Evolutionary conservation across 1,140 invertebrate genomes (phyloP).

Genomic region (Papilio machaon): DNA sequence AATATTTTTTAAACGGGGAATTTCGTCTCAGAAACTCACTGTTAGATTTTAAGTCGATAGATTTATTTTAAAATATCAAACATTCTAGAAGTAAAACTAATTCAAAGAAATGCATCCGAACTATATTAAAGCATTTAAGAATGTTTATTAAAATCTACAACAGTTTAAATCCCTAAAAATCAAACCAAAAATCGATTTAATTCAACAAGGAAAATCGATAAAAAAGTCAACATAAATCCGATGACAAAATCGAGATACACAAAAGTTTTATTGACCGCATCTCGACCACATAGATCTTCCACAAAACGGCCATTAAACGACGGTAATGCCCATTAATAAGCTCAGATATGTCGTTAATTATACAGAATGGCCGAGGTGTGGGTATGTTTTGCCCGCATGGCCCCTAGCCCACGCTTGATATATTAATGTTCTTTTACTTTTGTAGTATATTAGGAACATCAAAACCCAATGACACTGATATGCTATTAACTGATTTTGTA

Average conservation of each 20-base stretch:
- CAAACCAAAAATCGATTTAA: neutral
- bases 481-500: neutral
- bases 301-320: slow-evolving; percentile 27
- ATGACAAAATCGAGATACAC: neutral
- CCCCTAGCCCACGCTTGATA: neutral
- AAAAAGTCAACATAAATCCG: neutral
- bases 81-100: too few species aligned
- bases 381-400: slow-evolving; percentile 9
- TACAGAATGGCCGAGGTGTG: slow-evolving; percentile 10
- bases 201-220: neutral
- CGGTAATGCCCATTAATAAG: slow-evolving; percentile 28
- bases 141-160: neutral
- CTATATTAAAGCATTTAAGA: too few species aligned
- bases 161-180: neutral
- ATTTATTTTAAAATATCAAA: too few species aligned
- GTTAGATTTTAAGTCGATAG: too few species aligned
- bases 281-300: neutral
- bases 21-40: too few species aligned
- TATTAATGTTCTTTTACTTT: neutral
- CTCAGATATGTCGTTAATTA: slow-evolving; percentile 13
- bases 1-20: too few species aligned
- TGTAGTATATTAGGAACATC: neutral
- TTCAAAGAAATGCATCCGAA: too few species aligned
- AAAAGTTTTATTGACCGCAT: neutral
- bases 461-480: neutral